Base-by-base conservation (phyloP, 2,113 vertebrate species). In the Eidolon helvum region DNA sequence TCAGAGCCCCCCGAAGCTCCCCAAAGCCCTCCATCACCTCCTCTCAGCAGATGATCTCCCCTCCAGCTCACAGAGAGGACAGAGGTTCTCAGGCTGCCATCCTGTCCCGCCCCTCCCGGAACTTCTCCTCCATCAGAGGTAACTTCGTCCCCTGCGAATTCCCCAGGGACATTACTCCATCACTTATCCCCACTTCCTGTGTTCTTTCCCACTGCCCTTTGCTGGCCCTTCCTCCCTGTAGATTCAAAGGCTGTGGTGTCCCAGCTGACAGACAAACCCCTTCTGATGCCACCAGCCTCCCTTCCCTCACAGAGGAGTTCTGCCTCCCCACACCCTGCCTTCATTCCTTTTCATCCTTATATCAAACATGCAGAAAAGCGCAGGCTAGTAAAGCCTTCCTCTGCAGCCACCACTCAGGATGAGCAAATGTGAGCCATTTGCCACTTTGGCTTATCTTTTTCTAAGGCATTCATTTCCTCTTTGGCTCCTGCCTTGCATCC, bases 211-310 rank as follows among this genome's bases (percentile, higher is more conserved):
- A 1, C 57, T 7, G n/a, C 65, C n/a, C 19, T 21, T 69, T 0
- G 0, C 40, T 2, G 21, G 8, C 50, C 21, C 7, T 2, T 19
- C 30, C 7, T 4, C 0, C 28, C 1, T 35, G 69, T 45, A 50
- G 38, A 19, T 21, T 4, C 68, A 71, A 26, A 26, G 57, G 24
- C 24, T 80, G 14, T 35, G 0, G 10, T 1, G 61, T 48, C 61
- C 45, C 48, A 75, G 33, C 14, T 4, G 2, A 14, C 1, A 15
- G 43, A 48, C 8, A 10, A 35, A 45, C 22, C 35, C 18, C 45
- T 38, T 35, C 21, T 2, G 9, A 28, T 14, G 40, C 11, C 12
- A 2, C 33, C 6, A 4, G 11, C 18, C 30, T 35, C 35, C 77
- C 16, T 21, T 35, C 74, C 57, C 12, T 35, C 15, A 1, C 40